Percentiles rank a stretch among this genome's conserved stretches.
Evolutionary conservation across 2,888 invertebrate species (phyloP).

Genomic region (Rutpela maculata): DNA sequence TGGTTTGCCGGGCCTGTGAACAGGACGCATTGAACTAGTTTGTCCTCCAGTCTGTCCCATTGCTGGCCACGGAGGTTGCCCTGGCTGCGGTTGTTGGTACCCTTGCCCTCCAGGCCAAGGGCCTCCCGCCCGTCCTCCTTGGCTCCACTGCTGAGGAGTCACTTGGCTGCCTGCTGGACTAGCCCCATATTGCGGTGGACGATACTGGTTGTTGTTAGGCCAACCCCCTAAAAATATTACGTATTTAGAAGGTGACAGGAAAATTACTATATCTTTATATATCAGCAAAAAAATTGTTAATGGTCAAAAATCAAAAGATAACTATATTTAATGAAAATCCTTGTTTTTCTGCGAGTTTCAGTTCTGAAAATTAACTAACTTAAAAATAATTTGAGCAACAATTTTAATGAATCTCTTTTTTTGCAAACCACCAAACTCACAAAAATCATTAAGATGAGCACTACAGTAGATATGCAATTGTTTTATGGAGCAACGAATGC

Average conservation of each 20-base stretch:
- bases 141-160: conserved; percentile 73
- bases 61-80: conserved; percentile 73
- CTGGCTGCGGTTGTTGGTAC: conserved; percentile 70
- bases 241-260: background rate
- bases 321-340: too few relatives aligned
- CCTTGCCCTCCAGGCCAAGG: conserved; percentile 68
- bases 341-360: too few relatives aligned
- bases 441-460: too few relatives aligned
- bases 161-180: conserved; percentile 64
- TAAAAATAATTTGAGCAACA: too few relatives aligned
- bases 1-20: conserved; percentile 74
- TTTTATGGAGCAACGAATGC: too few relatives aligned
- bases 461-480: too few relatives aligned
- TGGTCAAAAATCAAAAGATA: background rate
- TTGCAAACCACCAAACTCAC: too few relatives aligned
- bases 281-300: background rate
- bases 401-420: too few relatives aligned
- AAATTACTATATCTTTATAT: background rate
- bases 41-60: conserved; percentile 73
- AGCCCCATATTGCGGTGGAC: conserved; percentile 73
- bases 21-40: conserved; percentile 74
- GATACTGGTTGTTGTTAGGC: conserved; percentile 79
- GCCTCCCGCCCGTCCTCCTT: conserved; percentile 71
- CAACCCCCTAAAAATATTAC: conserved; percentile 76
- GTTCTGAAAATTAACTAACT: too few relatives aligned